A percentile compares a stretch with the other conserved stretches of the same genome.
Conservation (phyloP, 2,113 vertebrate genomes). For the Bos indicus region DNA sequence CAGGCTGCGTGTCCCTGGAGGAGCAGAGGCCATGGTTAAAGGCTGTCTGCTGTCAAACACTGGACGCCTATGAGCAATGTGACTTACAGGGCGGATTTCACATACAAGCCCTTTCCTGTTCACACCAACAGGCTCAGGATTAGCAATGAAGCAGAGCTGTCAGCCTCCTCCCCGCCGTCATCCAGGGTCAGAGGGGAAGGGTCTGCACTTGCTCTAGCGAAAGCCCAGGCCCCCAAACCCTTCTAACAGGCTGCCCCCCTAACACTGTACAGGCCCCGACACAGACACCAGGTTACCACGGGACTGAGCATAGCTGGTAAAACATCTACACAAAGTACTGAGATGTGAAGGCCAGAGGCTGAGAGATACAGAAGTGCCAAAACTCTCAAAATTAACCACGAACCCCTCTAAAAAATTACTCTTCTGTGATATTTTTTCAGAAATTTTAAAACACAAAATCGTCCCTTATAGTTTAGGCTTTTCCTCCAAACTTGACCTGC, state of each 20-base stretch:
- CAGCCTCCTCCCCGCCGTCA: accelerated
- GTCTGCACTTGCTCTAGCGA: background rate
- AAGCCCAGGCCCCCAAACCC: too few species aligned
- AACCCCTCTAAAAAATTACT: background rate
- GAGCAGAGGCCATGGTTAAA: background rate
- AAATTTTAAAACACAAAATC: background rate
- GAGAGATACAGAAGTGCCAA: background rate
- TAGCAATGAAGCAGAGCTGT: background rate
- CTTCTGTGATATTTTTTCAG: background rate
- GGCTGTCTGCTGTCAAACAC: background rate
- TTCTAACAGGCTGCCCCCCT: background rate
- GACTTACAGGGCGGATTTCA: background rate
- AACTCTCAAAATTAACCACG: background rate
- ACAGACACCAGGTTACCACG: background rate
- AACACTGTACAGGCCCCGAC: background rate
- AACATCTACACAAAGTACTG: background rate
- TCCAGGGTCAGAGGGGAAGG: background rate
- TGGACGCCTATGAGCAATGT: background rate
- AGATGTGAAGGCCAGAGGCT: background rate
- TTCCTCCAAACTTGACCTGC: background rate
- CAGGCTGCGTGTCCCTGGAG: accelerated
- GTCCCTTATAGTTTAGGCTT: background rate
- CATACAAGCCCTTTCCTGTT: background rate
- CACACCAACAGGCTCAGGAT: background rate
- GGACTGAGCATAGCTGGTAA: background rate